A percentile compares a stretch with the other conserved stretches of the same genome.
These are phyloP conservation scores for Hylaeus volcanicus DNA, from an alignment of 1,140 invertebrate genomes.

Conservation along the genomic window DNA sequence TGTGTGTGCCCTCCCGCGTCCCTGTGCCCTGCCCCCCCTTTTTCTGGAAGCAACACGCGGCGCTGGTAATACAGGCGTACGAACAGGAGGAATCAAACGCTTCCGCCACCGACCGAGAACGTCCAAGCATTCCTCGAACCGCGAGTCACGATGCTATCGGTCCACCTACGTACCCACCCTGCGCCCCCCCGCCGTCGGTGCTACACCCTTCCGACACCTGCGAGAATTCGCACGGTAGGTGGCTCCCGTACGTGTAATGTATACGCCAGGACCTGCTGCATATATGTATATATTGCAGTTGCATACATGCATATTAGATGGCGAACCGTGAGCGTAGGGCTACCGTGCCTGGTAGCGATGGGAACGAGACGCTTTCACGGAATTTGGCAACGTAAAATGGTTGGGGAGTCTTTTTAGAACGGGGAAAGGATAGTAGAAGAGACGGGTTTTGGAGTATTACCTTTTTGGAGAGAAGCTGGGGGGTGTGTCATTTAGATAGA, in stretches of 20 bases:
- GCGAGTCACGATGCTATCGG: conserved; percentile 61
- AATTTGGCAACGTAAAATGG: not conserved
- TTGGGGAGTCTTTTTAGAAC: no score
- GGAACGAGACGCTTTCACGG: conserved; percentile 18
- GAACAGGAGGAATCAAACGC: conserved; percentile 51
- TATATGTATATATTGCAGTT: conserved; percentile 59
- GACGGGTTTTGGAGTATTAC: no score
- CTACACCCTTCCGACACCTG: conserved; percentile 61
- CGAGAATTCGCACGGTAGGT: conserved; percentile 67
- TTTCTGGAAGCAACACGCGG: conserved; percentile 15
- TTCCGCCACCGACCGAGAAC: conserved; percentile 25
- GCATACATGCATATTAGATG: conserved; percentile 43
- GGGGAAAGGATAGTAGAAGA: no score
- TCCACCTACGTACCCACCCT: conserved; percentile 32
- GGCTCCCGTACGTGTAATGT: conserved; percentile 50
- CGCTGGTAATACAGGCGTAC: conserved; percentile 52
- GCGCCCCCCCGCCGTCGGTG: not conserved
- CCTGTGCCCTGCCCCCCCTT: not conserved
- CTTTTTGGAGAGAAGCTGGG: no score
- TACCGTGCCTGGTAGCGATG: conserved; percentile 25
- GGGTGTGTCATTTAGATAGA: no score
- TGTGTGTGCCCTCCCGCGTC: conserved; percentile 14
- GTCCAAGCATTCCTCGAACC: conserved; percentile 43
- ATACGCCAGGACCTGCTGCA: conserved; percentile 34
- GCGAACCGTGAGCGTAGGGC: conserved; percentile 6